Evolutionary conservation across 2,113 vertebrate species (phyloP), one percentile per base, ranked within the genome.

Genomic region (Takifugu bimaculatus): DNA sequence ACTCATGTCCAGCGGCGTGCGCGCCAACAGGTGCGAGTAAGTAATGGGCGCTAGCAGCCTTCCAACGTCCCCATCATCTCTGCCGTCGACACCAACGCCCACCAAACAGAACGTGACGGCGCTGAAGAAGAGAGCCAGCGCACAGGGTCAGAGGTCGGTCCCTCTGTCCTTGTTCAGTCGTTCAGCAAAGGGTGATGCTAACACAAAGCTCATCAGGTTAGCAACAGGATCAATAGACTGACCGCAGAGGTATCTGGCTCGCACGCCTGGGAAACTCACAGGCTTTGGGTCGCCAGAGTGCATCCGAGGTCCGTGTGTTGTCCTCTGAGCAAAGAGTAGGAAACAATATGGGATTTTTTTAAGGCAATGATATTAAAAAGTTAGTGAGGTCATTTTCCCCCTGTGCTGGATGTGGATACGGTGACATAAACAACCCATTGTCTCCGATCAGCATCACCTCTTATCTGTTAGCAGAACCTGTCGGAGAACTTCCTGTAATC

Each of bases 141-240:
- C 28, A 58, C 12, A 0, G 75, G 85, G 81, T 87, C 74, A 82
- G 54, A 75, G 42, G 75, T 78, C 81, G 11, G 35, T 1, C 35
- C 3, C 6, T 7, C 52, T 15, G 72, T 75, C 70, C 68, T 68
- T 68, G 76, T 77, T 82, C 82, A 79, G 75, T 60, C 57, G 75
- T 70, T 54, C 13, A 78, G 81, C 70, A 67, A 75, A 59, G 60
- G 63, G 74, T 83, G 85, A 87, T 87, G 83, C 83, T 82, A 75
- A 82, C 59, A 58, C 82, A 70, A 72, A 77, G 69, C 85, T 85
- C 83, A 85, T 88, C 86, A 87, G 73, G 79, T 76, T 72, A 75
- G 81, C 83, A 85, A 86, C 75, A 67, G 82, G 86, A 88, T 88
- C 87, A 83, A 87, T 86, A 80, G 75, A 77, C 4, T 52, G 12